phyloP scores from a whole-genome alignment of 2,113 vertebrate genomes.

The Apodemus sylvaticus region DNA sequence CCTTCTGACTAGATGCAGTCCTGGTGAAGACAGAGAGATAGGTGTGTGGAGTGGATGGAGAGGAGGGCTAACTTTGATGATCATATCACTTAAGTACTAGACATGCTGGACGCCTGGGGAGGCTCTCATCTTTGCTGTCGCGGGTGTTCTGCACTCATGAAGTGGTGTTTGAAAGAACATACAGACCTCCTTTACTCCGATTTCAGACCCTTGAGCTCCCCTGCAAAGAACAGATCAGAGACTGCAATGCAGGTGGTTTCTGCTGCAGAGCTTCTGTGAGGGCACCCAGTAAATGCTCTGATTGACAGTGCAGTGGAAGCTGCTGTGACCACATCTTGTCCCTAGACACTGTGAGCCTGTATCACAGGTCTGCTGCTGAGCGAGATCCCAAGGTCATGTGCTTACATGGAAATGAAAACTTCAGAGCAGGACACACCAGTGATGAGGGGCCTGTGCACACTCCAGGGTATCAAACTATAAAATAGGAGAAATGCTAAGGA shows the following conservation, averaged over 20 bases:
- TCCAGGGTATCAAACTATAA: not conserved
- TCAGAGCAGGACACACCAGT: not conserved
- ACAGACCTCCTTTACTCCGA: not conserved
- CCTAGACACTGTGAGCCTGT: not conserved
- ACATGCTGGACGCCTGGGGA: rapidly evolving
- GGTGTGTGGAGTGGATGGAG: rapidly evolving
- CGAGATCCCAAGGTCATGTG: rapidly evolving
- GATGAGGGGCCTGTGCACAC: not conserved
- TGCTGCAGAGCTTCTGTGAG: not conserved
- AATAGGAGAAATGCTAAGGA: not conserved
- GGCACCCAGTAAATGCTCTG: not conserved
- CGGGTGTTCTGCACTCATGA: rapidly evolving
- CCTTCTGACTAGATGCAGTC: no score
- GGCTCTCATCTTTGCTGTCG: not conserved
- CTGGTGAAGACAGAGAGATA: not conserved
- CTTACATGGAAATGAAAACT: not conserved
- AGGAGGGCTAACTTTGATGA: not conserved
- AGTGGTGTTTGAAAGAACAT: not conserved
- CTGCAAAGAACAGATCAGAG: no score
- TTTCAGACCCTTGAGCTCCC: not conserved
- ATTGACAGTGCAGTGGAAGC: not conserved
- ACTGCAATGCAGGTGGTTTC: no score
- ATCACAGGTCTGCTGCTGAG: rapidly evolving
- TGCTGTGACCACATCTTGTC: not conserved
- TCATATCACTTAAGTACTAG: rapidly evolving